Evolutionary conservation across 2,113 vertebrate genomes (phyloP).

Genomic region (Pangasianodon hypophthalmus): DNA sequence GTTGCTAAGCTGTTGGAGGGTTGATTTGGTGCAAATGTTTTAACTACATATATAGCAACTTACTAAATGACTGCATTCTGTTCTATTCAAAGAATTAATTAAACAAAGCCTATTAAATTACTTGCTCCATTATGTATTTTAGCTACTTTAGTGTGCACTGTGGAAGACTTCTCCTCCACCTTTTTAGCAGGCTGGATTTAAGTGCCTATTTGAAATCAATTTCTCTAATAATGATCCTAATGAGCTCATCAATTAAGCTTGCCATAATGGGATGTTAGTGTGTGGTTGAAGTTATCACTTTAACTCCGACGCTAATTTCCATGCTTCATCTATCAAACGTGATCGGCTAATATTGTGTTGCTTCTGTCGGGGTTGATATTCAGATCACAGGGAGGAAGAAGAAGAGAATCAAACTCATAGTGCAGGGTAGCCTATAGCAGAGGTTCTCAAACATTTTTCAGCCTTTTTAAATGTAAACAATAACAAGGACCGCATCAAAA

Average conservation of each 20-base stretch:
- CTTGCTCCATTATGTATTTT: constrained; percentile 99
- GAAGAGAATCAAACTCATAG: constrained; percentile 69
- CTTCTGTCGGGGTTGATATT: constrained; percentile 87
- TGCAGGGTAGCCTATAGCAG: constrained; percentile 65
- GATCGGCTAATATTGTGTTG: constrained; percentile 81
- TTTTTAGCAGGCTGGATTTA: constrained; percentile 86
- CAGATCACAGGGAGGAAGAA: constrained; percentile 69
- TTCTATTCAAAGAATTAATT: constrained; percentile 90
- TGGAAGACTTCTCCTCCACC: constrained; percentile 78
- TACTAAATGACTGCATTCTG: constrained; percentile 58
- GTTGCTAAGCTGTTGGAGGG: constrained; percentile 63
- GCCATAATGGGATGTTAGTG: constrained; percentile 95
- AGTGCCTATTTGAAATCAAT: constrained; percentile 99
- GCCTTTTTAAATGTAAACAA: not conserved
- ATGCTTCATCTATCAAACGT: constrained; percentile 92
- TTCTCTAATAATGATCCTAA: constrained; percentile 99
- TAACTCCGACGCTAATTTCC: constrained; percentile 93
- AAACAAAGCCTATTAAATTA: constrained; percentile 98
- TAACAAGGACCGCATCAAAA: not conserved
- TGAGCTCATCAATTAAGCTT: constrained; percentile 99
- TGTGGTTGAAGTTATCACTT: constrained; percentile 89
- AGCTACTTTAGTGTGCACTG: constrained; percentile 82
- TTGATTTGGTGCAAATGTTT: constrained; percentile 85
- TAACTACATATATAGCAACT: constrained; percentile 76
- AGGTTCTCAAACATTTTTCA: not conserved